Evolutionary conservation across 2,888 invertebrate species (phyloP), one percentile per base, ranked within the genome.

Genomic region (Endotricha flammealis): DNA sequence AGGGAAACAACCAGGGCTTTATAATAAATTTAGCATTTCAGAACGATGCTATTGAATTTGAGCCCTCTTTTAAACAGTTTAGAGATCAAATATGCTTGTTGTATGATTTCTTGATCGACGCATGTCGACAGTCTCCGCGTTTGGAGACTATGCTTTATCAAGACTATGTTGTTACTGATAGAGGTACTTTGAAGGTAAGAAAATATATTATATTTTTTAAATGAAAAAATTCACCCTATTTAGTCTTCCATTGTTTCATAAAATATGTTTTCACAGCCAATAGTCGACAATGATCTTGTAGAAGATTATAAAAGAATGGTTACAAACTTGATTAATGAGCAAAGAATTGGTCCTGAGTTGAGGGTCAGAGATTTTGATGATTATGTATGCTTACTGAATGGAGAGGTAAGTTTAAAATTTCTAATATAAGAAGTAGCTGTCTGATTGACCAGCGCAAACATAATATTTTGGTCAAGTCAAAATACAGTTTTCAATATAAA

Each of bases 111-210:
- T 90, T 97, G 50, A 90, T 93, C 7, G 89, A 91, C 41, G 91
- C 93, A 0, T 91, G 95, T 16, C 85, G 89, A 44, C 88, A 88
- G 20, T 86, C 95, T 33, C 94, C 95, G 1, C 88, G 95, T 36
- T 87, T 97, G 25, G 97, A 98, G 74, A 92, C 91, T 1, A 89
- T 93, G 54, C 76, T 95, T 28, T 94, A 93, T 69, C 88, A 92
- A 48, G 93, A 93, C 67, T 91, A 68, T 48, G 57, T 78, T 12
- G 47, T 47, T 8, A 53, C 59, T 9, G 42, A 57, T 9, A 58
- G 53, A 41, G 14, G 39, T 20, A 67, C 56, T 2, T 50, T 83
- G 10, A 72, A 60, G 72, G 83, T 81, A 64, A 24, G 38, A 12
- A 27, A n/a, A n/a, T n/a, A n/a, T n/a, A 12, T 4, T 6, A 8